These are phyloP conservation scores for Helicorthomorpha holstii DNA, from an alignment of 1,140 invertebrate genomes.

Conservation along the genomic window DNA sequence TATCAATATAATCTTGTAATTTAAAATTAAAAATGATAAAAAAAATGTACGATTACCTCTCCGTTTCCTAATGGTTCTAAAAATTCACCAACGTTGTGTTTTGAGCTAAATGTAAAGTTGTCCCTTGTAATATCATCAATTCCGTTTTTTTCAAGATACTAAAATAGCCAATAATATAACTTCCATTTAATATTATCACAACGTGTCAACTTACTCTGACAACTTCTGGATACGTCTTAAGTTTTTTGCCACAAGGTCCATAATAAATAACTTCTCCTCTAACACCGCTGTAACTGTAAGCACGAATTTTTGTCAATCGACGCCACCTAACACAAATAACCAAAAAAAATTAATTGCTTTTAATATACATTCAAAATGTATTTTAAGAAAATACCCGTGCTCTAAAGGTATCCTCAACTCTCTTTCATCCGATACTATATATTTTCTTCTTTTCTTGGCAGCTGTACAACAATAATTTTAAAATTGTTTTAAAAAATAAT, in stretches of 20 bases:
- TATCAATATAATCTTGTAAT: background rate
- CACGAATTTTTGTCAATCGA: constrained; percentile 60
- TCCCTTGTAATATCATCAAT: constrained; percentile 53
- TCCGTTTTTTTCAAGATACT: constrained; percentile 63
- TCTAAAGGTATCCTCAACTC: constrained; percentile 54
- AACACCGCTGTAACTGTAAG: constrained; percentile 33
- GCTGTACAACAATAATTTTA: too few species aligned
- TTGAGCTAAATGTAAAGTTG: constrained; percentile 82
- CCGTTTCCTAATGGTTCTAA: constrained; percentile 43
- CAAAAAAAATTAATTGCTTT: background rate
- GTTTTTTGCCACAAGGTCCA: constrained; percentile 63
- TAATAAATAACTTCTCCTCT: constrained; percentile 76
- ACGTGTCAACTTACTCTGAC: constrained; percentile 35
- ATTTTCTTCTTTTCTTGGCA: constrained; percentile 18
- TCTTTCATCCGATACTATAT: constrained; percentile 27
- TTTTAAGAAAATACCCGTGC: constrained; percentile 32
- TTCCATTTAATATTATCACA: background rate
- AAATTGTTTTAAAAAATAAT: too few species aligned
- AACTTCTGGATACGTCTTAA: constrained; percentile 53
- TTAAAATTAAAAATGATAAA: background rate
- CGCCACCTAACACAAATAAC: constrained; percentile 42
- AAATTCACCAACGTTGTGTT: constrained; percentile 74
- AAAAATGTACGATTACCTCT: constrained; percentile 16
- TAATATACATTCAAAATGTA: background rate
- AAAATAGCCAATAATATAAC: background rate